Evolutionary conservation across 2,888 invertebrate genomes (phyloP), one percentile per base, ranked within the genome.

Genomic region (Diarsia dahlii): DNA sequence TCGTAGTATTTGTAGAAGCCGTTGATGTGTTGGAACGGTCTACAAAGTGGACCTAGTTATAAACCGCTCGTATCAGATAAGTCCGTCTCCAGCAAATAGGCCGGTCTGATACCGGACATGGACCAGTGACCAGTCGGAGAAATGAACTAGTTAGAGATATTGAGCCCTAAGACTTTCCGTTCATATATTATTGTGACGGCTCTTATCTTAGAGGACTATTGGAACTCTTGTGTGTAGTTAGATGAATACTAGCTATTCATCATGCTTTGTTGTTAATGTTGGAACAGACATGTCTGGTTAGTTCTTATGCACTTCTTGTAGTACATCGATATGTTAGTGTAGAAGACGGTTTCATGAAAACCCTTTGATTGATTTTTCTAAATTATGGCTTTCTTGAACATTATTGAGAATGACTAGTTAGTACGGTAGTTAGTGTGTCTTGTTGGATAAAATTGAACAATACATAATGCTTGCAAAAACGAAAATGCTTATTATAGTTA

Each of bases 1-100:
- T 69, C 46, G 13, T 45, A 54, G 56, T 77, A 45, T 70, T 52
- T 66, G n/a, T 71, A 71, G 63, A 80, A 76, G 64, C 34, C 46
- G 70, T 52, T 70, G 68, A 72, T 79, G 64, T 81, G 74, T 62
- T 39, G 28, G 69, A 62, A 69, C 15, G 52, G 67, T 71, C 69
- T 82, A 80, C 62, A 77, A 75, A 78, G 74, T 58, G 58, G 69
- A 71, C 46, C 18, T 71, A 54, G 28, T 18, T 70, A 67, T 48
- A 74, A 75, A 67, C 63, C 71, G 48, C 13, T 63, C 60, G 45
- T 86, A 76, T 84, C 84, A 70, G 84, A 86, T 86, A 81, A 81
- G 48, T 52, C 39, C 65, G 81, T 84, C 81, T 83, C 69, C 68
- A 39, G 65, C 77, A 84, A 81, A 76, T 86, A 81, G 86, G 87